Percentiles rank a stretch among this genome's conserved stretches.
Evolutionary conservation across 2,797 vertebrate species (phyloP).

Genomic region (Fratercula arctica): DNA sequence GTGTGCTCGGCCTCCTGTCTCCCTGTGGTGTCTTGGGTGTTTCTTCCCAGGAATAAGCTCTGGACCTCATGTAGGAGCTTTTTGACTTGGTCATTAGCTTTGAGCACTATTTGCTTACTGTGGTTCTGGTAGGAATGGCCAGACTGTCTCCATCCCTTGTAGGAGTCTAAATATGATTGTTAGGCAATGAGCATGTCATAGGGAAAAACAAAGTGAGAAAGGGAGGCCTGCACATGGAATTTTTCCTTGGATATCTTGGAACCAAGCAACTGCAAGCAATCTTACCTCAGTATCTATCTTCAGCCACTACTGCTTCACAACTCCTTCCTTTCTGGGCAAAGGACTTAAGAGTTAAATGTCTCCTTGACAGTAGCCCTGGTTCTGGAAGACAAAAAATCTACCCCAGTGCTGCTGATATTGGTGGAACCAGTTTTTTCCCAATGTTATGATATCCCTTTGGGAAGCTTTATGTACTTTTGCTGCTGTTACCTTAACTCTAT

Average conservation of each 20-base stretch:
- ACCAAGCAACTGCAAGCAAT: background rate
- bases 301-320: background rate
- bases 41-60: background rate
- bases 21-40: background rate
- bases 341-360: background rate
- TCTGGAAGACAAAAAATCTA: background rate
- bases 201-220: background rate
- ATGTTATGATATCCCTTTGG: background rate
- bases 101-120: background rate
- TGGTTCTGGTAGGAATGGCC: background rate
- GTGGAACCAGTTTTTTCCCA: background rate
- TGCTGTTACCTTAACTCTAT: background rate
- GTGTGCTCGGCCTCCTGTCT: rapidly evolving
- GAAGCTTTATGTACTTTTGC: background rate
- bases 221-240: background rate
- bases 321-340: background rate
- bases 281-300: background rate
- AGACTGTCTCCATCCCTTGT: background rate
- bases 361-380: background rate
- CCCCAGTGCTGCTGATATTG: background rate
- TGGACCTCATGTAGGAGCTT: background rate
- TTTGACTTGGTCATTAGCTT: background rate
- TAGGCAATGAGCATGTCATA: background rate
- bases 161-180: background rate
- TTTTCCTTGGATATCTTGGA: background rate